Percentiles rank a stretch among this genome's conserved stretches.
Evolutionary conservation across 2,797 vertebrate species (phyloP).

Genomic region (Sebastes reedi): DNA sequence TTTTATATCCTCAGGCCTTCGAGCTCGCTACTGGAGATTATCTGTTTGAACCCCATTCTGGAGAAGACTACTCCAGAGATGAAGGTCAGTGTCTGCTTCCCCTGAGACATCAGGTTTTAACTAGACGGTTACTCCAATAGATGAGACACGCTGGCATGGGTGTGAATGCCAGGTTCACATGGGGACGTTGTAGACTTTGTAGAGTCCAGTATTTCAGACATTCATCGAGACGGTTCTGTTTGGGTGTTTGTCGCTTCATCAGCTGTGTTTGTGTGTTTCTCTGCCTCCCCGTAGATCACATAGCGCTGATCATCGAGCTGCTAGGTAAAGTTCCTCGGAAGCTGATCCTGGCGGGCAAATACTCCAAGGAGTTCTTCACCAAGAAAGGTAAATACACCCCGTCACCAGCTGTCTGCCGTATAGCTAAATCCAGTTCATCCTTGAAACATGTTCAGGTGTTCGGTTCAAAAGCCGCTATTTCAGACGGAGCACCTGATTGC

Average conservation of each 20-base stretch:
- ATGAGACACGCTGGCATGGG: neutral
- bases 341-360: conserved; percentile 94
- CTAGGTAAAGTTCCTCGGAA: conserved; percentile 97
- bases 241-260: neutral
- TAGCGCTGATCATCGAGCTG: conserved; percentile 97
- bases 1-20: conserved; percentile 85
- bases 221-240: neutral
- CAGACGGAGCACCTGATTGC: neutral
- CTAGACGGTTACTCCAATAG: neutral
- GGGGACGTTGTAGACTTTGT: neutral
- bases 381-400: conserved; percentile 91
- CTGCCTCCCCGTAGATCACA: conserved; percentile 87
- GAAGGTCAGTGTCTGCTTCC: conserved; percentile 83
- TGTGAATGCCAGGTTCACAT: neutral
- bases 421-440: conserved; percentile 5
- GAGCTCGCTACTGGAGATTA: conserved; percentile 98
- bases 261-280: conserved; percentile 12
- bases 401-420: conserved; percentile 11
- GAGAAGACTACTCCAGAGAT: conserved; percentile 96
- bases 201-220: neutral
- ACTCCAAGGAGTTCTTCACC: conserved; percentile 99
- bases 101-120: neutral
- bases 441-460: conserved; percentile 19
- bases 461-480: conserved; percentile 35
- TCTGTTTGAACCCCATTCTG: conserved; percentile 97